A percentile compares a stretch with the other conserved stretches of the same genome.
These are phyloP conservation scores for Orchesellides sinensis DNA, from an alignment of 2,888 invertebrate genomes.

Conservation along the genomic window DNA sequence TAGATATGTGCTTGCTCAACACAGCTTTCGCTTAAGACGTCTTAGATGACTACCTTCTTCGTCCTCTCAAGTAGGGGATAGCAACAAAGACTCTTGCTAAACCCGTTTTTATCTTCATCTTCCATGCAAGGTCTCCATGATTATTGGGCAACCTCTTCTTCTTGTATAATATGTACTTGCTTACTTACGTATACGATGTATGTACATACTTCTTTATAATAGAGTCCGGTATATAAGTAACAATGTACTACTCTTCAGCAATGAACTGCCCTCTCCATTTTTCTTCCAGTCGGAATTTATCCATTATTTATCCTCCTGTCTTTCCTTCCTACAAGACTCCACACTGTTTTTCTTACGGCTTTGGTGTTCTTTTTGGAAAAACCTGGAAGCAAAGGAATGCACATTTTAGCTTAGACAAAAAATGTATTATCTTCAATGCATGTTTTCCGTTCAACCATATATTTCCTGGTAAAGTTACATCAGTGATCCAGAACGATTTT, in stretches of 20 bases:
- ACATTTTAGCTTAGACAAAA: not conserved
- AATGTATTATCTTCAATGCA: not conserved
- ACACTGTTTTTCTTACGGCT: conserved; percentile 28
- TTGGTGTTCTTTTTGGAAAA: conserved; percentile 14
- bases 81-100: conserved; percentile 26
- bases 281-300: conserved; percentile 65
- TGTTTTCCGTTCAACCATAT: not conserved
- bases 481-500: conserved; percentile 45
- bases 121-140: conserved; percentile 54
- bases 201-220: no score
- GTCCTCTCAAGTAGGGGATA: conserved; percentile 35
- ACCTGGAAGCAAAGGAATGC: conserved; percentile 43
- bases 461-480: conserved; percentile 11
- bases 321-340: conserved; percentile 43
- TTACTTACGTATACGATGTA: no score
- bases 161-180: no score
- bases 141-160: conserved; percentile 36
- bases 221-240: no score
- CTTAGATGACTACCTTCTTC: conserved; percentile 43
- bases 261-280: conserved; percentile 63
- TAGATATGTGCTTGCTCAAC: conserved; percentile 1
- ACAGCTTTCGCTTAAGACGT: not conserved
- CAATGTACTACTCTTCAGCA: conserved; percentile 1
- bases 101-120: conserved; percentile 53
- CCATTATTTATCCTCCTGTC: conserved; percentile 65